Percentiles rank a stretch among this genome's conserved stretches.
Evolutionary conservation across 2,113 vertebrate genomes (phyloP).

Genomic region (Scartelaos histophorus): DNA sequence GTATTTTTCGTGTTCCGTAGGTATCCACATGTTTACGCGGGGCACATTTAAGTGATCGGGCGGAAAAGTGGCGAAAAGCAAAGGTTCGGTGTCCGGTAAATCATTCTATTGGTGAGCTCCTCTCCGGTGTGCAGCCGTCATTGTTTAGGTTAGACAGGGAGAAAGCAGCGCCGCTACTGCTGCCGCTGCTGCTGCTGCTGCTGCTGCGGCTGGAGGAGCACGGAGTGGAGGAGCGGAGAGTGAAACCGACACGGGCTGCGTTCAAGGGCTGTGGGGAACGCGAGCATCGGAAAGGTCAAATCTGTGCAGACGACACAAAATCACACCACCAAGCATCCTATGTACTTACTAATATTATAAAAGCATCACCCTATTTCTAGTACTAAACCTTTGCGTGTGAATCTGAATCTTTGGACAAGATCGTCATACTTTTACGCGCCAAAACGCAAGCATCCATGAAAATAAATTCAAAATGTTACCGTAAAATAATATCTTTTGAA

Average conservation of each 20-base stretch:
- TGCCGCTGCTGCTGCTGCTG: slow-evolving; percentile 42
- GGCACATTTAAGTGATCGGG: slow-evolving; percentile 55
- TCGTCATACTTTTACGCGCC: too few relatives aligned
- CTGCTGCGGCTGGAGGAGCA: slow-evolving; percentile 41
- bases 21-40: slow-evolving; percentile 89
- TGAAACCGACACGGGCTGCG: slow-evolving; percentile 45
- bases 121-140: slow-evolving; percentile 70
- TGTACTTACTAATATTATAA: too few relatives aligned
- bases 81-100: slow-evolving; percentile 39
- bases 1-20: slow-evolving; percentile 96
- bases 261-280: slow-evolving; percentile 39
- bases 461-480: too few relatives aligned
- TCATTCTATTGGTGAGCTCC: slow-evolving; percentile 70
- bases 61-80: slow-evolving; percentile 50
- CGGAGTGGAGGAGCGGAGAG: slow-evolving; percentile 22
- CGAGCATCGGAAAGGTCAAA: fast-evolving
- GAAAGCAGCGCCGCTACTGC: slow-evolving; percentile 50
- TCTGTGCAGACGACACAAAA: neutral
- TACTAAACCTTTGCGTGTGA: too few relatives aligned
- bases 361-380: too few relatives aligned
- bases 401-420: too few relatives aligned
- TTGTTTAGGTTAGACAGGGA: slow-evolving; percentile 77
- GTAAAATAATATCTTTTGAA: too few relatives aligned
- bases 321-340: neutral
- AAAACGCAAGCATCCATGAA: too few relatives aligned